Evolutionary conservation across 1,140 invertebrate genomes (phyloP), one percentile per base, ranked within the genome.

Genomic region (Bradynema listronoti): DNA sequence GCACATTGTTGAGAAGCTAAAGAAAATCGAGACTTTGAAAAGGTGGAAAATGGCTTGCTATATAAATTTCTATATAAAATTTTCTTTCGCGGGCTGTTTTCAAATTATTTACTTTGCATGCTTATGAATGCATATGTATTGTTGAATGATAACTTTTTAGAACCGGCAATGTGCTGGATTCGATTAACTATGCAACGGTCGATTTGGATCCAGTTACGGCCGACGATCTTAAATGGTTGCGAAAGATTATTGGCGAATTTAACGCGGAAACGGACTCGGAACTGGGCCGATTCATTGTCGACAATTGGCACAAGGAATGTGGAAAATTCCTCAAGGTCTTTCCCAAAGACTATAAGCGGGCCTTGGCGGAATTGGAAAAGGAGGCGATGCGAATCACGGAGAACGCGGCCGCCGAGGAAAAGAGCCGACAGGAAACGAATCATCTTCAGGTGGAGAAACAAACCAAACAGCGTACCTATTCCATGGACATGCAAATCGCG

Each of bases 261-360:
- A 82, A 86, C 30, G 82, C 87, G 29, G 87, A 90, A 75, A 99
- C 94, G 24, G 90, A 85, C 61, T 97, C 92, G 1, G 73, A 86
- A 53, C 84, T 96, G 54, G 92, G 91, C 19, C 78, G 85, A 66
- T 80, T 86, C 46, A 81, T 97, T 19, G 79, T 97, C 0, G 81
- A 85, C 33, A 85, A 87, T 57, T 97, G 92, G 89, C 85, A 88
- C 1, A 82, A 82, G 60, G 84, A 85, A 36, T 85, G 86, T 6
- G 83, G 84, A 29, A 84, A 87, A 74, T 94, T 98, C 79, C 83
- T 94, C 39, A 98, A 98, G 83, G 90, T 96, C 52, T 98, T 97
- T 82, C 94, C 94, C 0, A 88, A 89, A 71, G 94, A 98, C 73
- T 98, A 95, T 80, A 90, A 95, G 74, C 83, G 88, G 65, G 93